These are phyloP conservation scores for Melanotus villosus DNA, from an alignment of 2,888 invertebrate genomes.

Conservation along the genomic window DNA sequence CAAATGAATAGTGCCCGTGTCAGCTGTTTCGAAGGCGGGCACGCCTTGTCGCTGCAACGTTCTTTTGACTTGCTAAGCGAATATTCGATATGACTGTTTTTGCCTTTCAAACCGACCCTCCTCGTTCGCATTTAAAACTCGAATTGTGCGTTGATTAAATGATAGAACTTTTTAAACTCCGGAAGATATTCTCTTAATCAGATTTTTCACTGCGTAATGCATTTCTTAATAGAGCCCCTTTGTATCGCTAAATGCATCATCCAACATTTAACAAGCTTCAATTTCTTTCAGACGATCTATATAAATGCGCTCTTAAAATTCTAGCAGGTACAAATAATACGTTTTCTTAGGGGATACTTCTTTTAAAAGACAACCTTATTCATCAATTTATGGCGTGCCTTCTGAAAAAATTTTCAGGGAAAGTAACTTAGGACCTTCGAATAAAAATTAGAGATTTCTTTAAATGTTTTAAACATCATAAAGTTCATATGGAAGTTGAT, in stretches of 20 bases:
- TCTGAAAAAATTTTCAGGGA: too few species aligned
- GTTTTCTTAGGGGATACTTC: too few species aligned
- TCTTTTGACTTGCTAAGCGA: conserved; percentile 46
- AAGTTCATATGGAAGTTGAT: too few species aligned
- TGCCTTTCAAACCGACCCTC: conserved; percentile 32
- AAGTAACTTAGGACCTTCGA: too few species aligned
- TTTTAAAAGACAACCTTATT: too few species aligned
- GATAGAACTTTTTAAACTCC: conserved; percentile 39
- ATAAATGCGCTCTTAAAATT: too few species aligned
- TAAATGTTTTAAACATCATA: too few species aligned
- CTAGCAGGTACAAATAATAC: too few species aligned
- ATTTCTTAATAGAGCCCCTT: conserved; percentile 37
- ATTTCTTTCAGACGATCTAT: too few species aligned
- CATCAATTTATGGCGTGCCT: too few species aligned
- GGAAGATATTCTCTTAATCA: conserved; percentile 41
- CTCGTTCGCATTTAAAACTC: conserved; percentile 34
- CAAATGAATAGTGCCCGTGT: conserved; percentile 50
- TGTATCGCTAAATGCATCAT: conserved; percentile 26
- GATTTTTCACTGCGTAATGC: conserved; percentile 41
- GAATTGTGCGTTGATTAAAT: conserved; percentile 46
- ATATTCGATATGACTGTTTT: conserved; percentile 44
- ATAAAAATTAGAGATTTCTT: too few species aligned
- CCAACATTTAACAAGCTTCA: not conserved
- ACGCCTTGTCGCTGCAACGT: conserved; percentile 38
- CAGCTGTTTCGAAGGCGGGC: conserved; percentile 49